phyloP scores from a whole-genome alignment of 2,113 vertebrate genomes.

The Pyxicephalus adspersus region DNA sequence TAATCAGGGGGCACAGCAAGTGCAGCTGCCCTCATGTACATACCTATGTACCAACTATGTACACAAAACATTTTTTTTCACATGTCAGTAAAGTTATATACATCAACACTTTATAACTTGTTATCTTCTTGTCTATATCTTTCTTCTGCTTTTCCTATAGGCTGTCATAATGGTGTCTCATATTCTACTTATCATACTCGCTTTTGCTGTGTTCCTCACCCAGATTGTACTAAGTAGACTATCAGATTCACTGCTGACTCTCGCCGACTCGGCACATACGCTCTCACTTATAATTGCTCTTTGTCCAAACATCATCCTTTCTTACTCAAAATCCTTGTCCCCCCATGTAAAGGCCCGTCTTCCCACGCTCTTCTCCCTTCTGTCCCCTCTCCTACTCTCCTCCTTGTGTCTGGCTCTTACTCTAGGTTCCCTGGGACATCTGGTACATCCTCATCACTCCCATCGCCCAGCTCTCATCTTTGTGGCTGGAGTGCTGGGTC shows the following conservation, averaged over 20 bases:
- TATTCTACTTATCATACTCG: conserved; percentile 61
- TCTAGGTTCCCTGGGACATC: conserved; percentile 67
- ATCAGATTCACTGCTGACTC: conserved; percentile 71
- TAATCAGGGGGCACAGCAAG: too few relatives aligned
- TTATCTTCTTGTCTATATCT: neutral
- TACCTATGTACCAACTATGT: too few relatives aligned
- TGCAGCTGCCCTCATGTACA: too few relatives aligned
- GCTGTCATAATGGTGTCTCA: conserved; percentile 22
- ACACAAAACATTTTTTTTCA: neutral
- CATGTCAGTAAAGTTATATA: neutral
- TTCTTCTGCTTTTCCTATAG: neutral
- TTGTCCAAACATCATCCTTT: conserved; percentile 52
- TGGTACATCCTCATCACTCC: conserved; percentile 62
- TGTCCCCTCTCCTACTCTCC: conserved; percentile 69
- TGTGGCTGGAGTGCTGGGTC: conserved; percentile 60
- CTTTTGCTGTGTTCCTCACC: conserved; percentile 65
- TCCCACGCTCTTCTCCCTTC: conserved; percentile 63
- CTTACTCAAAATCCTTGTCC: neutral
- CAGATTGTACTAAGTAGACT: conserved; percentile 70
- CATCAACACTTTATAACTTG: neutral
- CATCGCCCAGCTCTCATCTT: conserved; percentile 65
- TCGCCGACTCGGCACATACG: conserved; percentile 73
- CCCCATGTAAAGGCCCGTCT: conserved; percentile 60
- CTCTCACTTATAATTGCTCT: conserved; percentile 69
- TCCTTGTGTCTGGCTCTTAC: conserved; percentile 69